These are phyloP conservation scores for Lucilia cuprina DNA, from an alignment of 1,140 invertebrate species.

Conservation along the genomic window DNA sequence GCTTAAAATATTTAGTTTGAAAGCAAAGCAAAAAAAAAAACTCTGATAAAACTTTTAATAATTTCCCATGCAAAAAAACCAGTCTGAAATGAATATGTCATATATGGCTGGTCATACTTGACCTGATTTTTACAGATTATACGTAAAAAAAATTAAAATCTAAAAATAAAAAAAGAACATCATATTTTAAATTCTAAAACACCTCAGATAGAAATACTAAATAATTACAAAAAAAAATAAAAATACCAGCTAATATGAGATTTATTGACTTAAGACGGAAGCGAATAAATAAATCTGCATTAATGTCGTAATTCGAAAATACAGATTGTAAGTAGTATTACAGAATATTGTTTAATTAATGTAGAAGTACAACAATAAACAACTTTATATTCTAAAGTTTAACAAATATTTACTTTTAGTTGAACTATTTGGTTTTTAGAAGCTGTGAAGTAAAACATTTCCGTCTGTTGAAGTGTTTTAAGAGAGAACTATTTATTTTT, in stretches of 20 bases:
- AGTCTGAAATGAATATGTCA: background rate
- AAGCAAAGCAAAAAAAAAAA: background rate
- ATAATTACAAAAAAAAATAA: background rate
- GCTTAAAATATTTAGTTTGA: background rate
- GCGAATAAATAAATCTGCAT: background rate
- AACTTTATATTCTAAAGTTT: too few relatives aligned
- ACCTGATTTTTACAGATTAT: background rate
- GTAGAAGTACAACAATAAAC: too few relatives aligned
- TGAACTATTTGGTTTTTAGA: too few relatives aligned
- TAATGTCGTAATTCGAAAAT: too few relatives aligned
- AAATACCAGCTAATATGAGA: background rate
- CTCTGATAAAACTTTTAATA: background rate
- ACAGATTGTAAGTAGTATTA: too few relatives aligned
- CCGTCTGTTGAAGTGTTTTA: too few relatives aligned
- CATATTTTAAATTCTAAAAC: background rate
- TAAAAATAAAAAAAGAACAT: background rate
- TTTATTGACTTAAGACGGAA: background rate
- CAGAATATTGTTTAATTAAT: too few relatives aligned
- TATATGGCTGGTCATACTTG: constrained; percentile 1
- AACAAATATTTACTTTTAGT: too few relatives aligned
- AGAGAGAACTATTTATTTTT: too few relatives aligned
- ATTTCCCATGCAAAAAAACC: background rate
- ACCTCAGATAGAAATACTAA: background rate
- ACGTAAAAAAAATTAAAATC: background rate
- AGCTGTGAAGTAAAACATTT: too few relatives aligned